Evolutionary conservation across 1,140 invertebrate species (phyloP).

Genomic region (Rhopalosiphum maidis): DNA sequence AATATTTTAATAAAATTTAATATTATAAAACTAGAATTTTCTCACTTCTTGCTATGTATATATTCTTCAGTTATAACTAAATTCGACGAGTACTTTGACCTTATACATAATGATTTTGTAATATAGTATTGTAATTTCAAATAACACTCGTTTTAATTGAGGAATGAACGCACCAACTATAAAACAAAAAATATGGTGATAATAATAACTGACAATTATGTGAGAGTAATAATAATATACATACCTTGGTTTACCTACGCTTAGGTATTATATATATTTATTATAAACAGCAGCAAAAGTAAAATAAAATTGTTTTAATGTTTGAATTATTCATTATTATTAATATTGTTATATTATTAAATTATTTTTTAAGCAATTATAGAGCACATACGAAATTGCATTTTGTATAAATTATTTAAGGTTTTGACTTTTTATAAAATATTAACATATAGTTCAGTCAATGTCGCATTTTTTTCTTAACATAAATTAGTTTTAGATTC

Average conservation of each 20-base stretch:
- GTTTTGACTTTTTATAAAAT: too few species aligned
- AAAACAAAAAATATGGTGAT: not conserved
- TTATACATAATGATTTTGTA: not conserved
- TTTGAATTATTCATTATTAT: not conserved
- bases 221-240: not conserved
- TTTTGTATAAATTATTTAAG: not conserved
- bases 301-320: not conserved
- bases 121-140: not conserved
- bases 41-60: not conserved
- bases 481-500: too few species aligned
- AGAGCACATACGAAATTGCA: not conserved
- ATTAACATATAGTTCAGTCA: too few species aligned
- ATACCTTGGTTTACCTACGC: not conserved
- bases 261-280: not conserved
- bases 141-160: not conserved
- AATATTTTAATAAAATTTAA: not conserved
- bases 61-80: not conserved
- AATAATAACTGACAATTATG: not conserved
- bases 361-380: not conserved
- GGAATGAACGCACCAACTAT: not conserved
- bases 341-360: not conserved
- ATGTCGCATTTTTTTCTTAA: too few species aligned
- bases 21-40: not conserved
- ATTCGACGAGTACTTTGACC: not conserved
- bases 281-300: not conserved